Base-by-base conservation (phyloP, 2,113 vertebrate species). In the Oreochromis tanganicae region DNA sequence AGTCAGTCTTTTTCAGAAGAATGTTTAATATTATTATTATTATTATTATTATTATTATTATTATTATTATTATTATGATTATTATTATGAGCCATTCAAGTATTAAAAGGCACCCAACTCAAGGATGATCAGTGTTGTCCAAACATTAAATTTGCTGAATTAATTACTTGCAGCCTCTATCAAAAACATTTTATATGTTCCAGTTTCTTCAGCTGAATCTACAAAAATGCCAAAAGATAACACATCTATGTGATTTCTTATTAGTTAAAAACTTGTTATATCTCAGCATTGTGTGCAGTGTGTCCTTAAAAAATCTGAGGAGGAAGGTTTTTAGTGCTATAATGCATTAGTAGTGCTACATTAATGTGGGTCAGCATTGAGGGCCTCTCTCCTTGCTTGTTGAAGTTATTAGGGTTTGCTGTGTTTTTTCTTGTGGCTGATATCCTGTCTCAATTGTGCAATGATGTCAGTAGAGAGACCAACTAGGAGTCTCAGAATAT, bases 41-140 rank as follows among this genome's bases (percentile, higher is more conserved):
- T 3, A 12, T 21, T 5, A 11, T 21, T 1, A 17, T 54, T 0
- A 5, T 10, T 41, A 10, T 19, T 0, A 3, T 54, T 0, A 3
- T 9, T 38, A 2, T 41, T 41, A 4, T 41, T 21, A 2, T 41
- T 41, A 4, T 21, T 6, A 52, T 54, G 6, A 21, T 8, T 61
- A 9, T 61, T 34, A 29, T 32, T 36, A 9, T 59, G 27, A 32
- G 27, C 57, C 14, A 59, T 12, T 12, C 17, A n/a, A 36, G 6
- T 4, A 66, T 68, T 41, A 41, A 68, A 68, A 68, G 63, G 36
- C 36, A 24, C 36, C 19, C 7, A 38, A 41, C 63, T 21, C 63
- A 21, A 41, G 36, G 11, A 68, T 68, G 19, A 41, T 10, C 36
- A 68, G 10, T 21, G 19, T 41, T 24, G 36, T 68, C 63, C 21